These are phyloP conservation scores for Thalassarche chlororhynchos DNA, from an alignment of 2,113 vertebrate species.

Conservation along the genomic window DNA sequence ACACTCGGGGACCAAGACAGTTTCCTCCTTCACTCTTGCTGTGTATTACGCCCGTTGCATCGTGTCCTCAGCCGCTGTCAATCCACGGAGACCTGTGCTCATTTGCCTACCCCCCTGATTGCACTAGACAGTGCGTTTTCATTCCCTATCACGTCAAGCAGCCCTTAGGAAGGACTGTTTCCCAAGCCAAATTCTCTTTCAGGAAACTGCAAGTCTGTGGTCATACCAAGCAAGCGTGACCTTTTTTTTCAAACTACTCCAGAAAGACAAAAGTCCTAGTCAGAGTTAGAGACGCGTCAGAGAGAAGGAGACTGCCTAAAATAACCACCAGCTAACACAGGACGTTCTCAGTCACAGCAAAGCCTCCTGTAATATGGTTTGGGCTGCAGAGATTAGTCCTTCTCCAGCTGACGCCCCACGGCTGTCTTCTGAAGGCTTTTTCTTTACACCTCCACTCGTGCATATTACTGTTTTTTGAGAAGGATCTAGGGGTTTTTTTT, in stretches of 20 bases:
- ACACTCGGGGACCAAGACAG: fast-evolving
- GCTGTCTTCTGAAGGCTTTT: background rate
- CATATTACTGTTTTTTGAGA: background rate
- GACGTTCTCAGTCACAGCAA: background rate
- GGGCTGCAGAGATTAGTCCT: background rate
- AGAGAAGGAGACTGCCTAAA: background rate
- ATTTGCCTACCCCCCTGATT: fast-evolving
- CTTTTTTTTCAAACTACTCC: background rate
- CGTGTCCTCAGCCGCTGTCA: background rate
- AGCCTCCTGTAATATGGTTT: fast-evolving
- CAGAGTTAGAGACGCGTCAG: background rate
- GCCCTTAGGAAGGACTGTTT: background rate
- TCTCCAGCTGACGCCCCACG: background rate
- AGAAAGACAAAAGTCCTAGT: background rate
- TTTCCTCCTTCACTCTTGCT: background rate
- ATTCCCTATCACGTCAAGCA: background rate
- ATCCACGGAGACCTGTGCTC: fast-evolving
- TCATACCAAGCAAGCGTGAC: background rate
- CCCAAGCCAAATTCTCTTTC: background rate
- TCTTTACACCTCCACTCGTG: background rate
- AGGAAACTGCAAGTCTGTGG: background rate
- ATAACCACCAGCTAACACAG: background rate
- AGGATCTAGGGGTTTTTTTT: background rate
- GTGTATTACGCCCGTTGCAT: fast-evolving
- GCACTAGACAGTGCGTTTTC: fast-evolving